A percentile compares a stretch with the other conserved stretches of the same genome.
phyloP scores from a whole-genome alignment of 2,113 vertebrate genomes.

The Malurus elegans region DNA sequence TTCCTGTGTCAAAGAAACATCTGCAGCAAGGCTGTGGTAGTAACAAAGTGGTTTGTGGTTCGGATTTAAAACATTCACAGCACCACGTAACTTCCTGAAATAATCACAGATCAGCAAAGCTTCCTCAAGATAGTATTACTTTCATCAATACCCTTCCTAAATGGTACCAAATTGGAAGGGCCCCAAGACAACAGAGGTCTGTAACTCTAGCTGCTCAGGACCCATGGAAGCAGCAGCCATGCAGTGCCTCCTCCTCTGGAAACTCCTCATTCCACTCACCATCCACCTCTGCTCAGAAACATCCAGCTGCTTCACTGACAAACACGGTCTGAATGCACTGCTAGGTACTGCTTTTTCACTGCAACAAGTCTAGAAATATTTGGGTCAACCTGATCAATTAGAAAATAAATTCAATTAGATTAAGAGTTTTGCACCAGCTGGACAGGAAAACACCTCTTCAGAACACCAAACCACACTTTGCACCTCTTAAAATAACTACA shows the following conservation, averaged over 20 bases:
- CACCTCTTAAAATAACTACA: neutral
- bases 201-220: neutral
- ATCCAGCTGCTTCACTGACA: neutral
- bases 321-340: neutral
- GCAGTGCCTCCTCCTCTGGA: neutral
- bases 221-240: neutral
- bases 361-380: neutral
- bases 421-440: neutral
- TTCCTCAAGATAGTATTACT: neutral
- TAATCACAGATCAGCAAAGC: neutral
- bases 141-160: neutral
- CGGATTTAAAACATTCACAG: neutral
- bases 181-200: neutral
- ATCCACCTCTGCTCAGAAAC: neutral
- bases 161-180: neutral
- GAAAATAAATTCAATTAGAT: neutral
- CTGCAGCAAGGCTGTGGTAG: neutral
- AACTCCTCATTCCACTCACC: neutral
- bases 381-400: neutral
- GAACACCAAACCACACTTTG: neutral
- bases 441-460: neutral
- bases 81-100: conserved; percentile 36
- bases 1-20: neutral
- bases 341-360: neutral
- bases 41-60: conserved; percentile 38